Evolutionary conservation across 2,113 vertebrate genomes (phyloP), one percentile per base, ranked within the genome.

Genomic region (Epinephelus cyanopodus): DNA sequence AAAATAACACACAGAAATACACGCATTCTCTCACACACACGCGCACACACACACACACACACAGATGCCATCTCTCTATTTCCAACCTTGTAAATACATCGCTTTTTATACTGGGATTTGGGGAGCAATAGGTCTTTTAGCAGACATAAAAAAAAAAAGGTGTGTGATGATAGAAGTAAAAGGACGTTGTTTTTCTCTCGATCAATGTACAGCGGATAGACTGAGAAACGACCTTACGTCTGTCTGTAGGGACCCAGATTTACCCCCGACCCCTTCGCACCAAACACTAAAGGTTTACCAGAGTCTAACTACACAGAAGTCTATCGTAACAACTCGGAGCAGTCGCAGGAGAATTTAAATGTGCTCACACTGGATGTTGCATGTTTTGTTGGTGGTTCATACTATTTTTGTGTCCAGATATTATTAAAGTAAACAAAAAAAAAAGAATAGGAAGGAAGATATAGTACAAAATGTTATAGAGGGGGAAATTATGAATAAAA

Each of bases 291-390:
- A 82, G 66, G 87, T 89, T 92, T 90, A 87, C 90, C 88, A 76
- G 89, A 92, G 83, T 86, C 87, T 80, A 83, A 88, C 76, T 37
- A 84, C 91, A 92, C 90, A 81, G 76, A 87, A 56, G 93, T 92
- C 63, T 54, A 93, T 93, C 93, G 92, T 90, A 90, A 90, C 87
- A 91, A 90, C 92, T 91, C 87, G 23, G 29, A 92, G 93, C 95
- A 94, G 92, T 96, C 94, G 92, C 96, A 95, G 95, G 93, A 96
- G 91, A 96, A 95, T 95, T 94, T 93, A 96, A 96, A 96, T 97
- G 96, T 97, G 97, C 96, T 96, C 95, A 96, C 96, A 89, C 90
- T 97, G 96, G 96, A 96, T 96, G 96, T 99, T 98, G 98, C 98
- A 99, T 99, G 98, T 97, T 89, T 95, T 88, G 94, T 94, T 96